Conservation (phyloP, 1,140 invertebrate genomes). For the Lepidurus packardi region DNA sequence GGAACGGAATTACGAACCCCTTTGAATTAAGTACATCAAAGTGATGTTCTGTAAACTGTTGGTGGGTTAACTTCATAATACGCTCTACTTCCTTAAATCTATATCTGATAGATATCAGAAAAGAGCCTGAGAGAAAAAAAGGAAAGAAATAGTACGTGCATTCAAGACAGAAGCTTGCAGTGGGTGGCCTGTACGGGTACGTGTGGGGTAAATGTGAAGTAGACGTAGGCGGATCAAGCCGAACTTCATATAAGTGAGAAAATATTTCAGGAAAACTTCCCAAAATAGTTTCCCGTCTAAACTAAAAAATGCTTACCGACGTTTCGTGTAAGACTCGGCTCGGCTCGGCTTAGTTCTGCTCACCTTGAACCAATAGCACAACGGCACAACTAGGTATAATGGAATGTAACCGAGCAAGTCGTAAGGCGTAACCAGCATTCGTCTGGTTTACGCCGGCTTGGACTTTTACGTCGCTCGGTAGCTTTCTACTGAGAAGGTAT, state of each 20-base stretch:
- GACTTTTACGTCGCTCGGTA: too few species aligned
- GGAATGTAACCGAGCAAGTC: too few species aligned
- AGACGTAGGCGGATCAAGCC: constrained; percentile 77
- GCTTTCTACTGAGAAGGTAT: too few species aligned
- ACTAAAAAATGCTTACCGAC: too few species aligned
- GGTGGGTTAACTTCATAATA: constrained; percentile 49
- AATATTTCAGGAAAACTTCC: constrained; percentile 67
- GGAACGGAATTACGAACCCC: too few species aligned
- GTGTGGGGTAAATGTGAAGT: constrained; percentile 88
- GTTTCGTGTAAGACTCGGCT: too few species aligned
- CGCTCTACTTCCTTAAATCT: constrained; percentile 50
- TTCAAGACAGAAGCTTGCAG: constrained; percentile 69
- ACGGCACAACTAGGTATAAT: too few species aligned
- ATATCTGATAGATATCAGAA: constrained; percentile 79
- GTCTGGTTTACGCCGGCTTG: too few species aligned
- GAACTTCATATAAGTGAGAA: constrained; percentile 73
- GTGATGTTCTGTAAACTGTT: constrained; percentile 68
- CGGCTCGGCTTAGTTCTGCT: too few species aligned
- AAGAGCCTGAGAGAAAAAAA: constrained; percentile 75
- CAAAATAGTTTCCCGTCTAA: constrained; percentile 61
- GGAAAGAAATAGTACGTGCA: constrained; percentile 85
- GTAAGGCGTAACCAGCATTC: too few species aligned
- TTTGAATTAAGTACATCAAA: constrained; percentile 69
- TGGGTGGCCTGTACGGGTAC: constrained; percentile 89
- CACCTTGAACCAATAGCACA: too few species aligned